Evolutionary conservation across 2,888 invertebrate genomes (phyloP), one percentile per base, ranked within the genome.

Genomic region (Aquatica leii): DNA sequence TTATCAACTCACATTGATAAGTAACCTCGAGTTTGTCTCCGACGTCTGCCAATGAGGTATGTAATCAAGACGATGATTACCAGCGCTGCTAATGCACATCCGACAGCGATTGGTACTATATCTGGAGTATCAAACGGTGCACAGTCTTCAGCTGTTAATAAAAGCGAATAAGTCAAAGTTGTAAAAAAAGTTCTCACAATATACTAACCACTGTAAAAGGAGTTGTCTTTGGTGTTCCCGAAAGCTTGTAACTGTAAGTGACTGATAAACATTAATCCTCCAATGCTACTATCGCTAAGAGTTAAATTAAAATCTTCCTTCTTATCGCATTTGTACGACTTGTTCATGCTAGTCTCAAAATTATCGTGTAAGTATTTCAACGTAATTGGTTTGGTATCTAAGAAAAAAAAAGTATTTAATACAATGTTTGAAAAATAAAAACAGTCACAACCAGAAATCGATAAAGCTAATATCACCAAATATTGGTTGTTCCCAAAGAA

Each of bases 91-190:
- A 99, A 85, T 53, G 95, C 94, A 79, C 94, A 94, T 12, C 98
- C 99, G 66, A 99, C 98, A 17, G 94, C 95, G 78, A 99, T 97
- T 18, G 98, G 98, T 61, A 99, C 97, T 67, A 95, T 88, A 83
- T 98, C 98, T 12, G 93, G 89, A 3, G 92, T 89, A 74, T 90
- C 89, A 35, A 85, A 84, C 60, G 87, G 84, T 73, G 87, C 86
- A 81, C 94, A 94, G 76, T 93, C 91, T 75, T 87, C 84, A 1
- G 88, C 92, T 92, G 81, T 1, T n/a, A n/a, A n/a, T n/a, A n/a
- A n/a, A n/a, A n/a, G n/a, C n/a, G n/a, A n/a, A n/a, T n/a, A n/a
- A n/a, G 34, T 58, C 11, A 31, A 34, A 18, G 54, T 46, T 48
- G 60, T 43, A 14, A 60, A 52, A 15, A 51, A 55, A 17, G 62